These are phyloP conservation scores for Euproctis similis DNA, from an alignment of 2,888 invertebrate genomes.

Conservation along the genomic window DNA sequence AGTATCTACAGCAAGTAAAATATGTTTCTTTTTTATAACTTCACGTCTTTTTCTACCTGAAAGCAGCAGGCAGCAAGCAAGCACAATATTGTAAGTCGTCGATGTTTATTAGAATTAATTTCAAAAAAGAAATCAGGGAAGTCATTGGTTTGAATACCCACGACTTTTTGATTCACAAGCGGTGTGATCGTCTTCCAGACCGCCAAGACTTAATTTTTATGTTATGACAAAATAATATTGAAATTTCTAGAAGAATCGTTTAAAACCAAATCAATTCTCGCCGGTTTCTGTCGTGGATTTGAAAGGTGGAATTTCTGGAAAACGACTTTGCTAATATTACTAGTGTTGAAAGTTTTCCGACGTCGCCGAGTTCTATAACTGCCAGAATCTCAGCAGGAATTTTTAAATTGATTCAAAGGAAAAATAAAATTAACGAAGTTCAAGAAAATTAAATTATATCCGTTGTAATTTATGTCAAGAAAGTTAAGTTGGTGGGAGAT, in stretches of 20 bases:
- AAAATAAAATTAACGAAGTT: constrained; percentile 71
- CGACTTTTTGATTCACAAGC: no score
- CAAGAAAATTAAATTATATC: constrained; percentile 62
- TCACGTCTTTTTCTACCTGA: no score
- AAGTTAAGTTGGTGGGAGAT: constrained; percentile 56
- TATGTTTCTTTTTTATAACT: no score
- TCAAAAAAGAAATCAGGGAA: no score
- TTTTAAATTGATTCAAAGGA: constrained; percentile 71
- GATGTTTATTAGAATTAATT: no score
- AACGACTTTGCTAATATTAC: constrained; percentile 57
- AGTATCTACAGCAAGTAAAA: no score
- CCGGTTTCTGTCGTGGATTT: constrained; percentile 23
- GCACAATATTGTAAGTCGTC: no score
- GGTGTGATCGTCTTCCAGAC: no score
- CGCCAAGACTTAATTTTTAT: no score
- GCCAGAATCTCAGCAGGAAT: constrained; percentile 61
- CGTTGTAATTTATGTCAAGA: constrained; percentile 62
- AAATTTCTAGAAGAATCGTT: background rate
- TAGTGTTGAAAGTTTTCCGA: constrained; percentile 59
- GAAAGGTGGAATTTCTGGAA: constrained; percentile 48
- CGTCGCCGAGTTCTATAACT: constrained; percentile 62
- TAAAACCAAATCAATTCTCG: background rate
- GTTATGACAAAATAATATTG: no score
- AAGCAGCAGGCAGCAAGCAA: no score
- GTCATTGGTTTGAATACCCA: no score